phyloP scores from a whole-genome alignment of 1,140 invertebrate species.

The Drosophila bocki region DNA sequence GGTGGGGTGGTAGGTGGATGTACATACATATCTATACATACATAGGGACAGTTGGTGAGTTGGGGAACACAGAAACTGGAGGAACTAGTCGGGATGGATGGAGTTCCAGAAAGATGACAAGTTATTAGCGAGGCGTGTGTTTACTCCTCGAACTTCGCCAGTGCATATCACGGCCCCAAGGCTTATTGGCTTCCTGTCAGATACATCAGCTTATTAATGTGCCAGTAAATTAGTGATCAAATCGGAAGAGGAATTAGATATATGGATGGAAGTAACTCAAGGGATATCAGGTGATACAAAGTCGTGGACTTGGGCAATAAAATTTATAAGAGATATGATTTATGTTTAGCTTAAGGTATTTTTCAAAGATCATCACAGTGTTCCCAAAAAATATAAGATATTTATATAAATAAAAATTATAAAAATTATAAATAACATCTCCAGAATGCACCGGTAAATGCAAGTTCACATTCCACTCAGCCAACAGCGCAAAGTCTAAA shows the following conservation, averaged over 20 bases:
- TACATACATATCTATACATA: neutral
- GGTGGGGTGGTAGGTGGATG: slow-evolving; percentile 4
- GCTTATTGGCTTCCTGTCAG: slow-evolving; percentile 41
- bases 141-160: slow-evolving; percentile 7
- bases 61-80: slow-evolving; percentile 3
- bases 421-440: neutral
- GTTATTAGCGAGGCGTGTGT: slow-evolving; percentile 65
- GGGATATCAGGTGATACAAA: neutral
- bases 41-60: neutral
- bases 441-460: slow-evolving; percentile 7
- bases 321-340: neutral
- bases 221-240: slow-evolving; percentile 20
- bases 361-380: neutral
- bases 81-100: slow-evolving; percentile 34
- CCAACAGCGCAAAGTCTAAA: slow-evolving; percentile 46
- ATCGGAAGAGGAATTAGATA: slow-evolving; percentile 1
- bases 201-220: slow-evolving; percentile 28
- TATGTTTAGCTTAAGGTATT: neutral
- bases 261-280: neutral
- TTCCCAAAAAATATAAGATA: neutral
- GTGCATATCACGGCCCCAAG: slow-evolving; percentile 12
- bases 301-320: neutral
- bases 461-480: slow-evolving; percentile 37
- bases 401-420: neutral
- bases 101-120: slow-evolving; percentile 64